Conservation (phyloP, 1,140 invertebrate species). For the Drosophila triauraria region DNA sequence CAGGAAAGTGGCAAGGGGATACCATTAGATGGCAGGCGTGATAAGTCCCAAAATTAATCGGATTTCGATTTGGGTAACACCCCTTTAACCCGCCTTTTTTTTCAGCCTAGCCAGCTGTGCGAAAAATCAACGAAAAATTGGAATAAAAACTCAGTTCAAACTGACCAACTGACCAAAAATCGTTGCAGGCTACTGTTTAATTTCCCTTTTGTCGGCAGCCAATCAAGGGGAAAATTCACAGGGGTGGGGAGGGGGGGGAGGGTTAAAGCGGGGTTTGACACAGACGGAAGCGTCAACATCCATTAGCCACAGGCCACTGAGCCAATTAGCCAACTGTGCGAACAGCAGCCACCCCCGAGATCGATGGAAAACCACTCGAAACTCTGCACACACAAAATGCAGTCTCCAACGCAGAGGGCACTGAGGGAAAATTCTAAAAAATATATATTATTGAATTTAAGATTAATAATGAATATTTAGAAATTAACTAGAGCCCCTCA, state of each 20-base stretch:
- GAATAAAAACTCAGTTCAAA: conserved; percentile 3
- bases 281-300: conserved; percentile 72
- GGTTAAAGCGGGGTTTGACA: neutral
- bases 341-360: conserved; percentile 22
- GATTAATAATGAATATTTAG: too few species aligned
- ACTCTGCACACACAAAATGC: conserved; percentile 13
- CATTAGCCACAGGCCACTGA: conserved; percentile 75
- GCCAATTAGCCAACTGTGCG: conserved; percentile 60
- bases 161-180: conserved; percentile 71
- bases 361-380: conserved; percentile 23
- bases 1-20: neutral
- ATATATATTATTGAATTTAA: neutral
- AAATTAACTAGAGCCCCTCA: too few species aligned
- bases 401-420: conserved; percentile 8
- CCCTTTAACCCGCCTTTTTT: neutral
- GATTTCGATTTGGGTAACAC: conserved; percentile 14
- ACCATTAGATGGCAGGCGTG: conserved; percentile 20
- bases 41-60: conserved; percentile 29
- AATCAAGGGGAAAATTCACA: conserved; percentile 64
- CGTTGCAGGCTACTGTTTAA: conserved; percentile 43
- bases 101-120: conserved; percentile 49
- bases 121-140: conserved; percentile 43
- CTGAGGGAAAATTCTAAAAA: neutral
- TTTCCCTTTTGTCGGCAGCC: conserved; percentile 48
- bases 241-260: neutral